A percentile compares a stretch with the other conserved stretches of the same genome.
These are phyloP conservation scores for Minunthozetes semirufus DNA, from an alignment of 2,888 invertebrate species.

Conservation along the genomic window DNA sequence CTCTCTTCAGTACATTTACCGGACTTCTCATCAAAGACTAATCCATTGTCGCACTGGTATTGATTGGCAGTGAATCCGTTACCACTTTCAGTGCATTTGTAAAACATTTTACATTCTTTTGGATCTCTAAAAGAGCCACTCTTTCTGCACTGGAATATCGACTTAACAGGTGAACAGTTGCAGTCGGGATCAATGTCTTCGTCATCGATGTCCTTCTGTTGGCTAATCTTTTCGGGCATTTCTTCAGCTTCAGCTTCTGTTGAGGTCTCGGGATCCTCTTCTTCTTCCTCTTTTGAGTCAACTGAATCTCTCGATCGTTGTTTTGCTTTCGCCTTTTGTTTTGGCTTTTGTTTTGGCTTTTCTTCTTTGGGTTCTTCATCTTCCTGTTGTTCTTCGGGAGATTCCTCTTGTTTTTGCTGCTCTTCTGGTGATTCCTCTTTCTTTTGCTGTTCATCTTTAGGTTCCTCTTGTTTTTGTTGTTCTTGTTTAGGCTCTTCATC, in stretches of 20 bases:
- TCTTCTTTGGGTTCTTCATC: too few species aligned
- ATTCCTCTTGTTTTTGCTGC: too few species aligned
- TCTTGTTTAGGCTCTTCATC: not conserved
- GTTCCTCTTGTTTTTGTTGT: not conserved
- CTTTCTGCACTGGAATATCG: conserved; percentile 39
- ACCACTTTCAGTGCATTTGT: conserved; percentile 71
- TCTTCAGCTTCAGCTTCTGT: not conserved
- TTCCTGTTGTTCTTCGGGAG: too few species aligned
- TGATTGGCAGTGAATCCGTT: conserved; percentile 64
- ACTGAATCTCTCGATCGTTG: too few species aligned
- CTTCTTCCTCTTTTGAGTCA: too few species aligned
- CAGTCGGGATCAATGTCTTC: conserved; percentile 14
- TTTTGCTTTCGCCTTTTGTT: too few species aligned
- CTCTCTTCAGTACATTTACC: conserved; percentile 26
- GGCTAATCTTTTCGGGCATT: not conserved
- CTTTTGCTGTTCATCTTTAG: too few species aligned
- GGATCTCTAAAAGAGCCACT: conserved; percentile 40
- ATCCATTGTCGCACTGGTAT: conserved; percentile 69
- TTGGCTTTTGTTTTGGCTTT: too few species aligned
- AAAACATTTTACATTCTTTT: conserved; percentile 55
- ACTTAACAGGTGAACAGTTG: conserved; percentile 33
- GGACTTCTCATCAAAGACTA: conserved; percentile 59
- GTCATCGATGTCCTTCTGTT: not conserved
- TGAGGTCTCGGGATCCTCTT: too few species aligned
- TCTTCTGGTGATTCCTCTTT: too few species aligned